Evolutionary conservation across 1,140 invertebrate species (phyloP).

Genomic region (Drosophila gunungcola): DNA sequence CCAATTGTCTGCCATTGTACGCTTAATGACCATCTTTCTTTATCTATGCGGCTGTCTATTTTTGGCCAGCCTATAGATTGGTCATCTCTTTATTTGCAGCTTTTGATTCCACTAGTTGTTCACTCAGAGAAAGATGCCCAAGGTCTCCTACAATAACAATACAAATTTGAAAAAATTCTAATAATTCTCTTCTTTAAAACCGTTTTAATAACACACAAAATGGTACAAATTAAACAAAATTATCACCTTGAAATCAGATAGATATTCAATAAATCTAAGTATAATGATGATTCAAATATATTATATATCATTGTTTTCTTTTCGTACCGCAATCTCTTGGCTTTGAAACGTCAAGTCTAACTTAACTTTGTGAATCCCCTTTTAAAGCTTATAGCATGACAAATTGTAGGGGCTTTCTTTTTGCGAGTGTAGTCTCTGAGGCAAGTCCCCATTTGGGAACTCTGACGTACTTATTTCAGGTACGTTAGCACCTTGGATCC

Average conservation of each 20-base stretch:
- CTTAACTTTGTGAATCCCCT: slow-evolving; percentile 1
- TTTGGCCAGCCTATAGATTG: slow-evolving; percentile 52
- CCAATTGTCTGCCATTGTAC: slow-evolving; percentile 57
- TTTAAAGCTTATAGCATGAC: not conserved
- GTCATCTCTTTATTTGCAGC: slow-evolving; percentile 26
- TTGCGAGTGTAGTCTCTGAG: slow-evolving; percentile 8
- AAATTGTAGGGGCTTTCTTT: slow-evolving; percentile 30
- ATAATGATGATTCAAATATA: not conserved
- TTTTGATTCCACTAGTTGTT: slow-evolving; percentile 1
- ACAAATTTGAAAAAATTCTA: too few species aligned
- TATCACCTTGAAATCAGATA: too few species aligned
- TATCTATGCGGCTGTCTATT: slow-evolving; percentile 51
- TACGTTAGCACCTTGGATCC: slow-evolving; percentile 4
- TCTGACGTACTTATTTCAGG: slow-evolving; percentile 23
- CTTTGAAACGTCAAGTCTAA: not conserved
- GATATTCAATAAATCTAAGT: too few species aligned
- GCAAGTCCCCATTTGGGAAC: slow-evolving; percentile 14
- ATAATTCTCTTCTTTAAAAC: too few species aligned
- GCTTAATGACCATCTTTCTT: slow-evolving; percentile 49
- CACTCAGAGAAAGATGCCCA: not conserved
- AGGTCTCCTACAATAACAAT: too few species aligned
- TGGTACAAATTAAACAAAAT: too few species aligned
- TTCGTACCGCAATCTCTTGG: not conserved
- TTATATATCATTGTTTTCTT: not conserved
- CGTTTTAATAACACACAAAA: too few species aligned